A percentile compares a stretch with the other conserved stretches of the same genome.
Evolutionary conservation across 2,113 vertebrate genomes (phyloP).

Genomic region (Nipponia nippon): DNA sequence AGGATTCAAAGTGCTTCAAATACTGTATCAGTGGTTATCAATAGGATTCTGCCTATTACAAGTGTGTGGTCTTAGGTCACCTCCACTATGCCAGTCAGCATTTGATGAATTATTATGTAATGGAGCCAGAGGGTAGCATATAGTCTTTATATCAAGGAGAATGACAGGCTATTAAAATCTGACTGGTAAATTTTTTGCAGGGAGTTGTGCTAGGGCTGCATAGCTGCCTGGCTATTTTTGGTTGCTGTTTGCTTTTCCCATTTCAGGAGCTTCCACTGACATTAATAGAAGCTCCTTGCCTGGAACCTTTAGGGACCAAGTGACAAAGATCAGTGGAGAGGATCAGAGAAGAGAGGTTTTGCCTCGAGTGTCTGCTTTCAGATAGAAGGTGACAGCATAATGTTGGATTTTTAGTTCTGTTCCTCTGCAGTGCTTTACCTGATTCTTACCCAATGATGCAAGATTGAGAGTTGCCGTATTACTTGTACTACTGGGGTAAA

Average conservation of each 20-base stretch:
- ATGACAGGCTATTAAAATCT: conserved; percentile 24
- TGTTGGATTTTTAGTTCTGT: background rate
- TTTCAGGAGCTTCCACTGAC: background rate
- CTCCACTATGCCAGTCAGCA: background rate
- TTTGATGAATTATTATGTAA: background rate
- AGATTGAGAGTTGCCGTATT: background rate
- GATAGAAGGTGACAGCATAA: background rate
- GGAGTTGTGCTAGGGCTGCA: background rate
- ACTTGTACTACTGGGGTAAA: background rate
- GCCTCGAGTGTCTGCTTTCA: background rate
- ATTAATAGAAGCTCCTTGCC: background rate
- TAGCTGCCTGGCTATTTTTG: conserved; percentile 25
- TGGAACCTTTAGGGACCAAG: background rate
- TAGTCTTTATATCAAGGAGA: background rate
- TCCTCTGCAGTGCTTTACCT: background rate
- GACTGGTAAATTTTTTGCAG: background rate
- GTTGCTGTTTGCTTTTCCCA: background rate
- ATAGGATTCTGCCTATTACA: background rate
- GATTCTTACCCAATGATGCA: background rate
- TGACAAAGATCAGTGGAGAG: background rate
- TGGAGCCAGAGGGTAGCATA: conserved; percentile 2
- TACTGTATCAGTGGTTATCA: background rate
- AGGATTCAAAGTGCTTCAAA: background rate
- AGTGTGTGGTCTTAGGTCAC: background rate
- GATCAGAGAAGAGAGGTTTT: background rate